Evolutionary conservation across 2,113 vertebrate genomes (phyloP), one percentile per base, ranked within the genome.

Genomic region (Sphaerodactylus townsendi): DNA sequence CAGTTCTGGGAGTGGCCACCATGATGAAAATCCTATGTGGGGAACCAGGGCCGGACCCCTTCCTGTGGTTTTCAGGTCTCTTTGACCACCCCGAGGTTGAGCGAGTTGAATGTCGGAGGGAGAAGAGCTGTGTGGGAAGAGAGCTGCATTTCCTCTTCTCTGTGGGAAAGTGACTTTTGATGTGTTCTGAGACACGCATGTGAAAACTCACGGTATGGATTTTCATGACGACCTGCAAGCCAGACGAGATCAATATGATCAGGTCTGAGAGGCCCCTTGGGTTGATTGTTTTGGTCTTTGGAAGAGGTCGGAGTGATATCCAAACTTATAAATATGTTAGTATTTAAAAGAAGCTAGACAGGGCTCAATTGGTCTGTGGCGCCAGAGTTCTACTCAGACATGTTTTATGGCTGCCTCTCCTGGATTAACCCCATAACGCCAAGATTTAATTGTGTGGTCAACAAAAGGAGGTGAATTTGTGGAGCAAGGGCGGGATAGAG

Each of bases 271-370:
- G 87, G 75, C 56, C 79, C 88, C 87, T 71, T 48, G n/a, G 1
- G 68, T 64, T 81, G 88, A 13, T 91, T 88, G 33, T 84, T 81
- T 88, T 91, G 86, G 90, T 90, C 94, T 92, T 91, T 92, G 93
- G 90, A 89, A 87, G 93, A 93, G 90, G 88, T 92, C 90, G 83
- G 85, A 92, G 88, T 89, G 81, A 85, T 90, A 85, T 85, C 17
- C 59, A 78, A 87, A 87, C 90, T 91, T 93, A 87, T 37, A 88
- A 93, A 94, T 92, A 83, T 79, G 84, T 93, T 90, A 84, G 23
- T 3, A 33, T 90, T 91, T 86, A 92, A 91, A 89, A 92, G 84
- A 86, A 81, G 5, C 0, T 85, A 85, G 68, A 82, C 79, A 1
- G 44, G 84, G 87, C 86, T 87, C 88, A 82, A 70, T 78, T 90